These are phyloP conservation scores for Mus spicilegus DNA, from an alignment of 2,113 vertebrate genomes.

Conservation along the genomic window DNA sequence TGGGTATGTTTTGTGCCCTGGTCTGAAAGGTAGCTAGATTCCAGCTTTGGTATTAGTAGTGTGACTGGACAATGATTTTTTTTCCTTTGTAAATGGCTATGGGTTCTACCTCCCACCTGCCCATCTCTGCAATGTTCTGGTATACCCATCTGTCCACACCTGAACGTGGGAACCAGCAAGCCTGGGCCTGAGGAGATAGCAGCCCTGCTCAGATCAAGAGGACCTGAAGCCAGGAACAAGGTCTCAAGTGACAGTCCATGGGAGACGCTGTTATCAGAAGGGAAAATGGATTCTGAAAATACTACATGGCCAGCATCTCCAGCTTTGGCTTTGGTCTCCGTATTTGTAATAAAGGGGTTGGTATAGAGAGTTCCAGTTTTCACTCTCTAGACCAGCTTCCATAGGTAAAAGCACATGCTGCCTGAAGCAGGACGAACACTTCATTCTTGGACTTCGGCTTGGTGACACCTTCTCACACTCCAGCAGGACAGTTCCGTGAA, in stretches of 20 bases:
- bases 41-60: background rate
- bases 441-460: slow-evolving; percentile 59
- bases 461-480: background rate
- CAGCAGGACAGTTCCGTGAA: slow-evolving; percentile 40
- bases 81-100: background rate
- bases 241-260: background rate
- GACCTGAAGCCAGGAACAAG: background rate
- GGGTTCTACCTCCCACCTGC: background rate
- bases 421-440: background rate
- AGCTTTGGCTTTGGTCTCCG: slow-evolving; percentile 3
- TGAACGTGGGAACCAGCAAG: background rate
- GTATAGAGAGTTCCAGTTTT: background rate
- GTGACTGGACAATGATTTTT: slow-evolving; percentile 21
- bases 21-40: background rate
- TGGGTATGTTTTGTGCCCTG: background rate
- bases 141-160: background rate
- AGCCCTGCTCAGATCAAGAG: background rate
- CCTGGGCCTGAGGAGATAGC: background rate
- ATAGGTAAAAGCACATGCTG: background rate
- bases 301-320: background rate
- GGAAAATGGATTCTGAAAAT: slow-evolving; percentile 25
- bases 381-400: background rate
- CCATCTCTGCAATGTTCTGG: background rate
- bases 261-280: background rate
- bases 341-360: background rate